phyloP scores from a whole-genome alignment of 2,113 vertebrate genomes.

The Rhynchopsitta pachyrhyncha region DNA sequence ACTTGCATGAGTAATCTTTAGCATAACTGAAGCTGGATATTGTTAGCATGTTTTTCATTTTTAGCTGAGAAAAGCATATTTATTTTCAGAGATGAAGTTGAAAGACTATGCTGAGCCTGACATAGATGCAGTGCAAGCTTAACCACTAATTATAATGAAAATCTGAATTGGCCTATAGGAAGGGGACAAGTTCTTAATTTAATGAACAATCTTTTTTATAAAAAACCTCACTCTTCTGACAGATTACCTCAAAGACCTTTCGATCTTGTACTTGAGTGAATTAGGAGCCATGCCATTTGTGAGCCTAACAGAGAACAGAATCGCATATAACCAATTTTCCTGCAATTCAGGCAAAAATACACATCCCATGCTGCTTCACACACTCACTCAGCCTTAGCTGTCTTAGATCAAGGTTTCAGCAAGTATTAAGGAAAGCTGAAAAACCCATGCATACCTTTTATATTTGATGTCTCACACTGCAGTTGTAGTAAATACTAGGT shows the following conservation, averaged over 20 bases:
- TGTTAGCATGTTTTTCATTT: not conserved
- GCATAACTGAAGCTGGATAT: not conserved
- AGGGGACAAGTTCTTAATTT: not conserved
- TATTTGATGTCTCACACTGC: not conserved
- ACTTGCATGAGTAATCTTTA: not conserved
- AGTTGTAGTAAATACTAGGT: not conserved
- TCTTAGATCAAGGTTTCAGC: not conserved
- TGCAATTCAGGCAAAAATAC: not conserved
- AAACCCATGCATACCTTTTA: not conserved
- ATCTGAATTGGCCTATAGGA: not conserved
- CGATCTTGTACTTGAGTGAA: not conserved
- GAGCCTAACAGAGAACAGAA: not conserved
- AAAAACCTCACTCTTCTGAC: not conserved
- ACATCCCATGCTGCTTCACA: not conserved
- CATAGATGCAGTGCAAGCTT: not conserved
- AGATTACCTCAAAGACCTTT: not conserved
- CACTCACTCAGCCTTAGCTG: not conserved
- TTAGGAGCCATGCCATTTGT: not conserved
- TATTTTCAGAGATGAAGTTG: slow-evolving; percentile 5
- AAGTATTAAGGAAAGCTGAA: not conserved
- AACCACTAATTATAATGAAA: not conserved
- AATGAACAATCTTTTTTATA: not conserved
- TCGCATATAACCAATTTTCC: not conserved
- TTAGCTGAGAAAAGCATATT: not conserved
- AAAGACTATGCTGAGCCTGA: not conserved